Conservation (phyloP, 2,888 invertebrate genomes). For the Caenorhabditis plicata region DNA sequence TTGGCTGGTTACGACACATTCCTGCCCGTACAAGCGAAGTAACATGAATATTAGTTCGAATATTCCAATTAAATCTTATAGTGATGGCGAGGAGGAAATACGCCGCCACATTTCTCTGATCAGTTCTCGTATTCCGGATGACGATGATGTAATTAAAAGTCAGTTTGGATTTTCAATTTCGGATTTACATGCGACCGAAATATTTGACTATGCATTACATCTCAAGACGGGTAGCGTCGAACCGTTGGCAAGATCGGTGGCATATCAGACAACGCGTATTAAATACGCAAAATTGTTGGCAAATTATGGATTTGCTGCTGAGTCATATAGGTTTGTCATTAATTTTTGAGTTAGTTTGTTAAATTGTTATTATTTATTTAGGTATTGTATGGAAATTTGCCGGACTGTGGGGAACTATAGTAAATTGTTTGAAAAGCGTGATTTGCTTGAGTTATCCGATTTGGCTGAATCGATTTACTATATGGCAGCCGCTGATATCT, state of each 20-base stretch:
- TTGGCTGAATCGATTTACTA: conserved; percentile 44
- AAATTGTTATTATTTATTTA: conserved; percentile 4
- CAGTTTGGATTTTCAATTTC: conserved; percentile 41
- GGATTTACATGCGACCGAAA: conserved; percentile 60
- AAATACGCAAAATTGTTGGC: conserved; percentile 55
- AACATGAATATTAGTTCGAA: not conserved
- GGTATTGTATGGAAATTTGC: conserved; percentile 38
- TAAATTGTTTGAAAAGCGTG: conserved; percentile 7
- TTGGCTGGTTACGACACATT: conserved; percentile 45
- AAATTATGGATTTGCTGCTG: conserved; percentile 41
- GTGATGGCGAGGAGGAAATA: conserved; percentile 34
- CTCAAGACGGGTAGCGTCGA: conserved; percentile 30
- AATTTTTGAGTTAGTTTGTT: not conserved
- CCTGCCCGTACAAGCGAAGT: conserved; percentile 27
- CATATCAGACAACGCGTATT: conserved; percentile 40
- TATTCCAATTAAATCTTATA: conserved; percentile 10
- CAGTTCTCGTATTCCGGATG: conserved; percentile 61
- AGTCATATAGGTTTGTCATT: conserved; percentile 29
- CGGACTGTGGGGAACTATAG: conserved; percentile 25
- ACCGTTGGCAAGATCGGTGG: conserved; percentile 34
- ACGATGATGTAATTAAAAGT: conserved; percentile 20
- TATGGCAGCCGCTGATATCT: conserved; percentile 19
- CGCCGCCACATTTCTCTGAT: conserved; percentile 55
- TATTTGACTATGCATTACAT: conserved; percentile 51
- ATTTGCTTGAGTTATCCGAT: conserved; percentile 38